Evolutionary conservation across 2,888 invertebrate genomes (phyloP).

Genomic region (Agrenia bidenticulata): DNA sequence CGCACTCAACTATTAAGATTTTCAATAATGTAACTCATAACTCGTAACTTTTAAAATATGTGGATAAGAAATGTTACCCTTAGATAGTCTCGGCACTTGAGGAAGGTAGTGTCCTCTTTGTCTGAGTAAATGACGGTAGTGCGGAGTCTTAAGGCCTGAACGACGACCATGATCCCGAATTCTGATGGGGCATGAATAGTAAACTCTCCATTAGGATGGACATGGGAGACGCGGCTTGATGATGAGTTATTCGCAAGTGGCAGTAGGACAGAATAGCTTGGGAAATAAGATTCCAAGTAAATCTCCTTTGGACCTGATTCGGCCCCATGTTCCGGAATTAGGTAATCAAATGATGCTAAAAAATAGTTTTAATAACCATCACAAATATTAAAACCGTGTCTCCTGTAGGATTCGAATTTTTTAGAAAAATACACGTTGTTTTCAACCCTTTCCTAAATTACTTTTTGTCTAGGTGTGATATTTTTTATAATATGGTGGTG

Average conservation of each 20-base stretch:
- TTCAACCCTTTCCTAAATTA: too few species aligned
- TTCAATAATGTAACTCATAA: background rate
- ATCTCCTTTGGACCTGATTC: constrained; percentile 26
- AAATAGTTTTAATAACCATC: too few species aligned
- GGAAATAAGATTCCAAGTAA: constrained; percentile 29
- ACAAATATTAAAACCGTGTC: too few species aligned
- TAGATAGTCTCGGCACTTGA: constrained; percentile 36
- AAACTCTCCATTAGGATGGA: constrained; percentile 34
- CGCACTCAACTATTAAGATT: background rate
- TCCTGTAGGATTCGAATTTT: too few species aligned
- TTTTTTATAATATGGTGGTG: too few species aligned
- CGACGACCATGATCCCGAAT: constrained; percentile 40
- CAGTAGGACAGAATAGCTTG: constrained; percentile 37
- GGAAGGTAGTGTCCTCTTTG: constrained; percentile 30
- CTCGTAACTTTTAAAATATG: too few species aligned
- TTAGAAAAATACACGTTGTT: too few species aligned
- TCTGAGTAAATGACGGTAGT: constrained; percentile 32
- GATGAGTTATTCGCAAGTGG: constrained; percentile 34
- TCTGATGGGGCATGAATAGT: constrained; percentile 24
- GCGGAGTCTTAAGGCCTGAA: constrained; percentile 35
- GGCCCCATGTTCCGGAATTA: background rate
- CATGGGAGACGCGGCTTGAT: constrained; percentile 23
- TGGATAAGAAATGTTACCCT: constrained; percentile 9
- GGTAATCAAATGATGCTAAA: too few species aligned
- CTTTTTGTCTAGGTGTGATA: too few species aligned